Base-by-base conservation (phyloP, 1,140 invertebrate species). In the Drosophila bipectinata region DNA sequence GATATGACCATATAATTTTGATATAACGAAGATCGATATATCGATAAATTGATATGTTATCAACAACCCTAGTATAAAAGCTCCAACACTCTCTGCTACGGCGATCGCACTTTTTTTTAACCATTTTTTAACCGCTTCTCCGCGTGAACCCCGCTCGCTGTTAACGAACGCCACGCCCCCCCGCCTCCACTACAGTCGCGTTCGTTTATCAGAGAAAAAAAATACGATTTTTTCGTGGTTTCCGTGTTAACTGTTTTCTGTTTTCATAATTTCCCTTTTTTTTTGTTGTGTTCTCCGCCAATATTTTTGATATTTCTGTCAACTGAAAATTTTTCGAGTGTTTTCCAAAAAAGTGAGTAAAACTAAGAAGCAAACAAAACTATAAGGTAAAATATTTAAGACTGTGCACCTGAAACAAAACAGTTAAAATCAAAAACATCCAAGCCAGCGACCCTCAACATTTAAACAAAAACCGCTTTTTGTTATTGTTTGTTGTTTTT, bases 391-490 rank as follows among this genome's bases (percentile, higher is more conserved):
- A 44, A 10, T 15, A n/a, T 24, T 59, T 24, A 47, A 64, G 37
- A 48, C 48, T 39, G 55, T 72, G 68, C 55, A 54, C 18, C 34
- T 37, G 34, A 12, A 63, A 26, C 24, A 39, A 34, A 28, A 28
- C 26, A 28, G 41, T 37, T 18, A 26, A 39, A 60, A 44, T 30
- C 39, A 37, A 47, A 61, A 52, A 26, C 12, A 63, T 58, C 44
- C 34, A 59, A 57, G 39, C 41, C 24, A 72, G 63, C 62, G 80
- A 82, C 72, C 79, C 75, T 75, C 77, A 60, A 57, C 67, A 69
- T 57, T 68, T 69, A 49, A 68, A 69, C 63, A 57, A 32, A 69
- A 68, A 49, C 73, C 66, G 79, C 80, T 62, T 84, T 74, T 76
- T 72, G 71, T 67, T 80, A 60, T 79, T 74, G 72, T 73, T 52